These are phyloP conservation scores for Pteruthius melanotis DNA, from an alignment of 2,113 vertebrate genomes.

Conservation along the genomic window DNA sequence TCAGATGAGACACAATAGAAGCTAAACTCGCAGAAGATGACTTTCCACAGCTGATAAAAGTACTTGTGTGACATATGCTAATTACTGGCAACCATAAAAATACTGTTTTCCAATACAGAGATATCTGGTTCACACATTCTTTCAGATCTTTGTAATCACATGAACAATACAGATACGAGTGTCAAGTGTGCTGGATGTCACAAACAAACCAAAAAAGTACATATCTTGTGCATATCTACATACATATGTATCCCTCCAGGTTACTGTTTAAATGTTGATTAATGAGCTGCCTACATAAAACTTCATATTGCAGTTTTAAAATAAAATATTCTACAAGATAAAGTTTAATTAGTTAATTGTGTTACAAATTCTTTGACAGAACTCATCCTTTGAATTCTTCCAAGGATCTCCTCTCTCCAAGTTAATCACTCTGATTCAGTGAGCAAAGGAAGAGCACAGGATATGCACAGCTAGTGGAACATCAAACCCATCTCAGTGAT, in stretches of 20 bases:
- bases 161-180: neutral
- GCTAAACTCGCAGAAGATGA: neutral
- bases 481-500: neutral
- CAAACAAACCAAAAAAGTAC: neutral
- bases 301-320: neutral
- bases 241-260: neutral
- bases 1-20: neutral
- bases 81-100: neutral
- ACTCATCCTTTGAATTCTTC: neutral
- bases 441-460: neutral
- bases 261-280: neutral
- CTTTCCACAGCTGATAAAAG: slow-evolving; percentile 13
- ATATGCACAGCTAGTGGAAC: neutral
- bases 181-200: neutral
- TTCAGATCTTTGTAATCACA: neutral
- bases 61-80: neutral
- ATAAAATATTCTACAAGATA: neutral
- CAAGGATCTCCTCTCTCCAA: neutral
- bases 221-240: neutral
- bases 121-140: neutral
- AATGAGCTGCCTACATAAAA: neutral
- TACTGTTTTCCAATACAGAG: neutral
- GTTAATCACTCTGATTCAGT: neutral
- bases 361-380: neutral
- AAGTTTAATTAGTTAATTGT: neutral